Conservation (phyloP, 2,888 invertebrate genomes). For the Rosalia funebris region DNA sequence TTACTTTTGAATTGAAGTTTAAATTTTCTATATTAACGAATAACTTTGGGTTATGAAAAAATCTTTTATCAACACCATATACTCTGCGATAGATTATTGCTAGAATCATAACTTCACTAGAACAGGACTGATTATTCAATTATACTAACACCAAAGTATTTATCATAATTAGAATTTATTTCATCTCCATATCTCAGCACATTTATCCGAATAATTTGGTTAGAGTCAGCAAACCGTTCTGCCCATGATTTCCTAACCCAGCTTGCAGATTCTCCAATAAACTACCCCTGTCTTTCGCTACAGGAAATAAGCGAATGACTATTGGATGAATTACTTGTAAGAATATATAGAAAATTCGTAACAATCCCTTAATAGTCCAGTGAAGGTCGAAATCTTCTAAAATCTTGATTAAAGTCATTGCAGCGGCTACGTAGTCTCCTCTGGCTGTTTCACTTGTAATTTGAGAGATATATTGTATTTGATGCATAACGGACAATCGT, state of each 20-base stretch:
- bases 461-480: not conserved
- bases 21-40: no score
- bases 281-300: not conserved
- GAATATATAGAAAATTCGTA: not conserved
- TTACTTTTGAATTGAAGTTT: no score
- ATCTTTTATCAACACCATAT: no score
- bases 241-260: not conserved
- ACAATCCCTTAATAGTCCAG: not conserved
- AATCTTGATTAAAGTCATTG: conserved; percentile 24
- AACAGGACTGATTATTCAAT: no score
- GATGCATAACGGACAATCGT: not conserved
- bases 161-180: no score
- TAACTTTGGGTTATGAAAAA: no score
- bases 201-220: not conserved
- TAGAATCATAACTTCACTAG: no score
- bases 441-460: conserved; percentile 22
- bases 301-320: conserved; percentile 30
- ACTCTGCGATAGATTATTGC: no score
- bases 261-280: not conserved
- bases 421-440: conserved; percentile 26
- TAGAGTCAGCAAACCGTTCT: not conserved
- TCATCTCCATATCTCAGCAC: no score
- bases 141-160: no score
- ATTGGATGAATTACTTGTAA: conserved; percentile 30
- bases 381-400: not conserved